Evolutionary conservation across 2,797 vertebrate species (phyloP), one percentile per base, ranked within the genome.

Genomic region (Cottoperca gobio): DNA sequence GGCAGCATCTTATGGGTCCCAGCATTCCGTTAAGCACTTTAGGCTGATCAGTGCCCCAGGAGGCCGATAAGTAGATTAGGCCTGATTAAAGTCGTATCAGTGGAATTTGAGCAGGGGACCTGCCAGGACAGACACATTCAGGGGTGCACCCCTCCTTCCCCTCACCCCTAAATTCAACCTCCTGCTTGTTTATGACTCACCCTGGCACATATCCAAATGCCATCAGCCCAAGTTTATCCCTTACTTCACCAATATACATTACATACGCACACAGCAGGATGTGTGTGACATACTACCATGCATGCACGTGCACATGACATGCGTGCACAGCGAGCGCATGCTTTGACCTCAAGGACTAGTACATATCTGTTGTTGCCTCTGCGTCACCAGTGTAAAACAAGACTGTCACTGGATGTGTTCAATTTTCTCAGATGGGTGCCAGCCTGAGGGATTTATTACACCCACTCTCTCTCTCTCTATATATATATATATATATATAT

Each of bases 11-110:
- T 91, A 75, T 86, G 83, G 86, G 79, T 85, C 89, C 91, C 92
- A 93, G 91, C 85, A 86, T 93, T 81, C 53, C 58, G 81, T 94
- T 95, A 96, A 95, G 93, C 84, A 92, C 91, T 94, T 88, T 87
- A 91, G 82, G 85, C 89, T 89, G 84, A 95, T 93, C 89, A 81
- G 92, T 93, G 94, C 91, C 92, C 87, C 89, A 72, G 90, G 93
- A 93, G 90, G 90, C 84, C 65, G 82, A 94, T 95, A 96, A 96
- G 93, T 76, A 96, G 95, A 95, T 96, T 96, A 96, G 89, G 88
- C 73, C 91, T 94, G 94, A 96, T 96, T 96, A 95, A 96, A 95
- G 91, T 93, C 84, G 86, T 95, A 93, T 96, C 93, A 93, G 91
- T 93, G 92, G 92, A 93, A 95, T 92, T 95, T 92, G 93, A 95